phyloP scores from a whole-genome alignment of 2,888 invertebrate genomes.

The Patella depressa region DNA sequence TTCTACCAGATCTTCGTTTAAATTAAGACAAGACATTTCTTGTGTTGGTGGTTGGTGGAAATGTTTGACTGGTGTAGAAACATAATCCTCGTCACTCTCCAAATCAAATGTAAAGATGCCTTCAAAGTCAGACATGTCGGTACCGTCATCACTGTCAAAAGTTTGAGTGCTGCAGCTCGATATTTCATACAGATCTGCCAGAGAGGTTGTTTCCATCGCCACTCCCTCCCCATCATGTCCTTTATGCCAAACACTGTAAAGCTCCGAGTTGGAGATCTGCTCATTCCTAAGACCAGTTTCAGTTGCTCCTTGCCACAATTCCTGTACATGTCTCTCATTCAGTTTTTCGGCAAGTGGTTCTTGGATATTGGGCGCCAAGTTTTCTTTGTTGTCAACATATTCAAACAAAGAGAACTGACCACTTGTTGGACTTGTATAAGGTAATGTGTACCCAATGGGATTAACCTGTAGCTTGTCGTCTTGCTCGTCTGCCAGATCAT shows the following conservation, averaged over 20 bases:
- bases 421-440: background rate
- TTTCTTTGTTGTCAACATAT: background rate
- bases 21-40: background rate
- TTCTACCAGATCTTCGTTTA: conserved; percentile 4
- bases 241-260: background rate
- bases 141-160: conserved; percentile 8
- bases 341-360: background rate
- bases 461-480: background rate
- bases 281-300: background rate
- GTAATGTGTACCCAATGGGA: background rate
- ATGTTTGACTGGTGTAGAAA: background rate
- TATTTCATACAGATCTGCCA: background rate
- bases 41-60: background rate
- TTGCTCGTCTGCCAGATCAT: background rate
- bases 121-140: conserved; percentile 6
- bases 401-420: background rate
- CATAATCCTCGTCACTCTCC: background rate
- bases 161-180: background rate
- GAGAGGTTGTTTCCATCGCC: background rate
- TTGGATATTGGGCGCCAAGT: background rate
- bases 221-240: background rate
- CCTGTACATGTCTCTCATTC: background rate
- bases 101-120: conserved; percentile 9
- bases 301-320: background rate
- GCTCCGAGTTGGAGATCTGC: background rate